These are phyloP conservation scores for Bombus superbus DNA, from an alignment of 1,140 invertebrate species.

Conservation along the genomic window DNA sequence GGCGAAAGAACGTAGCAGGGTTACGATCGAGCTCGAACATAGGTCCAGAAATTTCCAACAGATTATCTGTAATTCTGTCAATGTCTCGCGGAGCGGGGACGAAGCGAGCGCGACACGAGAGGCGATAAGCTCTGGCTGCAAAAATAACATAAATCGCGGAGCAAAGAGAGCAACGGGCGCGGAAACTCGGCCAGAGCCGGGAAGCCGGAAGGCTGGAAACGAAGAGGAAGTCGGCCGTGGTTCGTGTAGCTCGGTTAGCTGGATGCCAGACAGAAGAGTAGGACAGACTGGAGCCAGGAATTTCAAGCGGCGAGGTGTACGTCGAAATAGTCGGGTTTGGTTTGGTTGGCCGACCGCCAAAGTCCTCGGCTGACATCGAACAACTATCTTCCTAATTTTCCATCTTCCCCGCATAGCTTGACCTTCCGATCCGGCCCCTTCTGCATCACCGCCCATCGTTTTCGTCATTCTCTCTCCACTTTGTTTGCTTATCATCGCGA, in stretches of 20 bases:
- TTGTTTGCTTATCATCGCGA: neutral
- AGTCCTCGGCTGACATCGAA: constrained; percentile 51
- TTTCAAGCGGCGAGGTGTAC: neutral
- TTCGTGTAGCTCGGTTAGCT: neutral
- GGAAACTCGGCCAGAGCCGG: constrained; percentile 16
- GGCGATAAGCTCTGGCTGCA: constrained; percentile 9
- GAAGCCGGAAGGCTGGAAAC: constrained; percentile 28
- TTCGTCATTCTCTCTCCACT: constrained; percentile 17
- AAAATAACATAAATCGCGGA: constrained; percentile 39
- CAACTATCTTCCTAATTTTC: constrained; percentile 69
- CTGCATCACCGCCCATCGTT: neutral
- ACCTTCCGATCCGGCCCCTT: constrained; percentile 21
- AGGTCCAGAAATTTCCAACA: neutral
- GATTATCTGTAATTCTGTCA: neutral
- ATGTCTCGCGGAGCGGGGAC: neutral
- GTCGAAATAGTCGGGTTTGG: constrained; percentile 27
- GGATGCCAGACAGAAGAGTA: neutral
- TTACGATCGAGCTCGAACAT: neutral
- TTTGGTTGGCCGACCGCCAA: constrained; percentile 64
- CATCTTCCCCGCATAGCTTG: constrained; percentile 3
- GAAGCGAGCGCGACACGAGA: neutral
- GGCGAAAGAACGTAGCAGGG: neutral
- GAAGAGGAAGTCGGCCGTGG: neutral
- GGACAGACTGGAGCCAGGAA: constrained; percentile 45
- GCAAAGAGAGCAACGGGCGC: neutral